Conservation (phyloP, 2,113 vertebrate species). For the zebrafish (Danio rerio) region GRCz12tu NC_133187.1:38163501-38164000, state of each 20-base stretch:
- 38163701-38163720: neutral
- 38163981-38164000: slow-evolving; percentile 31
- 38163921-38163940: slow-evolving; percentile 40
- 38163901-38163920: slow-evolving; percentile 13
- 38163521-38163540: neutral
- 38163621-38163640: slow-evolving; percentile 20
- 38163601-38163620: neutral
- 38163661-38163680: slow-evolving; percentile 7
- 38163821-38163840: slow-evolving; percentile 15
- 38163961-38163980: slow-evolving; percentile 34
- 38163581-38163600: neutral
- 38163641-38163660: slow-evolving; percentile 5
- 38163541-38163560: neutral
- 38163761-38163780: slow-evolving; percentile 15
- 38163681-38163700: slow-evolving; percentile 15
- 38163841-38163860: slow-evolving; percentile 6
- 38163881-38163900: neutral
- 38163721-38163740: slow-evolving; percentile 3
- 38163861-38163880: slow-evolving; percentile 1
- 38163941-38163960: slow-evolving; percentile 35
- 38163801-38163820: neutral
- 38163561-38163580: neutral
- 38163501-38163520: slow-evolving; percentile 16
- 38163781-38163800: neutral
- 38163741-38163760: neutral